Evolutionary conservation across 2,797 vertebrate species (phyloP).

Genomic region (Nannoperca obscura): DNA sequence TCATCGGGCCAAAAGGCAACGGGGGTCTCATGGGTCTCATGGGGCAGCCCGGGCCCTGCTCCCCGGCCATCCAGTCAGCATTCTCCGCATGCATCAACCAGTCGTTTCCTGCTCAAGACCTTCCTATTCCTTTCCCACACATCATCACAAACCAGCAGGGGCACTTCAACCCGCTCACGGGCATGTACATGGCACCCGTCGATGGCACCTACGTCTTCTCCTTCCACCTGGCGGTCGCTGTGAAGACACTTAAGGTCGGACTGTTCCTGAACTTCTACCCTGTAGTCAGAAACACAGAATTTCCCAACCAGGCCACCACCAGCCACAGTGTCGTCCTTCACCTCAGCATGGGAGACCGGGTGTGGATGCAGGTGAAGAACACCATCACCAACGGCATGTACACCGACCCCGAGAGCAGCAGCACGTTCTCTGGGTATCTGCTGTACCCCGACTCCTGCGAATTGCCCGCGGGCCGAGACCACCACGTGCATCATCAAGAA

Average conservation of each 20-base stretch:
- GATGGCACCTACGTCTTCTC: constrained; percentile 84
- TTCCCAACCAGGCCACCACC: constrained; percentile 5
- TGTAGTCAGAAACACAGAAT: constrained; percentile 63
- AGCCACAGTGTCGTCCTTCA: constrained; percentile 76
- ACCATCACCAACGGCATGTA: constrained; percentile 69
- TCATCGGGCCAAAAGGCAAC: constrained; percentile 65
- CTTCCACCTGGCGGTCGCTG: constrained; percentile 61
- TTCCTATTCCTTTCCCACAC: constrained; percentile 71
- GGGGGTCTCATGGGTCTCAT: constrained; percentile 65
- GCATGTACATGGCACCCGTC: constrained; percentile 78
- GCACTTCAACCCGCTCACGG: constrained; percentile 39
- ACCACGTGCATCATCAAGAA: accelerated
- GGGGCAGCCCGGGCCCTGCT: constrained; percentile 80
- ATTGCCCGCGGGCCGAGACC: accelerated
- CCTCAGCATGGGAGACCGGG: constrained; percentile 51
- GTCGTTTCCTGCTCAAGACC: constrained; percentile 44
- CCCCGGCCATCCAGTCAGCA: constrained; percentile 76
- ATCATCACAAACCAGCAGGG: constrained; percentile 68
- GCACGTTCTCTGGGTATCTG: constrained; percentile 82
- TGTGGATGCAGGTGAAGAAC: constrained; percentile 85
- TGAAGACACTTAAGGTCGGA: constrained; percentile 71
- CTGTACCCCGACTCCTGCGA: constrained; percentile 81
- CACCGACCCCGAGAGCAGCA: constrained; percentile 42
- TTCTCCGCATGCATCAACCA: constrained; percentile 72
- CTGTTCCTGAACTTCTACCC: constrained; percentile 75